phyloP scores from a whole-genome alignment of 2,797 vertebrate species.

The Corythornis leucogaster region DNA sequence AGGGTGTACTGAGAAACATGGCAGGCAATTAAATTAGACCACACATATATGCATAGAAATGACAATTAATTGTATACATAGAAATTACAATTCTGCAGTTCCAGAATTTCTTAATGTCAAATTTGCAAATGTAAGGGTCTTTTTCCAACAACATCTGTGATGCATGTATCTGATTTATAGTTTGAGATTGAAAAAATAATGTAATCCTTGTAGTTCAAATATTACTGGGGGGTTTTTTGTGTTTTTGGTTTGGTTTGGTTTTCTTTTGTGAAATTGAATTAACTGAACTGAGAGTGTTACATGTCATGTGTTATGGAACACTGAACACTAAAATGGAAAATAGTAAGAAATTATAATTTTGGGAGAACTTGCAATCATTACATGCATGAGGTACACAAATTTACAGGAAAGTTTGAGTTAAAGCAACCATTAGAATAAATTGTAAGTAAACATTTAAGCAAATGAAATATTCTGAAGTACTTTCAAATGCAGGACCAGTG shows the following conservation, averaged over 20 bases:
- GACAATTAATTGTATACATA: no score
- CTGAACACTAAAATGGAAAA: not conserved
- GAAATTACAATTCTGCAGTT: not conserved
- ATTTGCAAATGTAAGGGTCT: not conserved
- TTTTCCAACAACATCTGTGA: not conserved
- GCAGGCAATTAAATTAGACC: not conserved
- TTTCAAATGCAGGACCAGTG: not conserved
- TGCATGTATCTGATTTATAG: not conserved
- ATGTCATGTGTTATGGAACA: not conserved
- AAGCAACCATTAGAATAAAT: constrained; percentile 6
- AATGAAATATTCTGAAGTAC: constrained; percentile 1
- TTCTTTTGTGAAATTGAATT: not conserved
- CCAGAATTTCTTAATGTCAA: not conserved
- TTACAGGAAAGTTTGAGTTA: not conserved
- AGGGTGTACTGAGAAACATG: not conserved
- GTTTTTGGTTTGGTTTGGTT: not conserved
- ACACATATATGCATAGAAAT: no score
- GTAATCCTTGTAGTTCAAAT: not conserved
- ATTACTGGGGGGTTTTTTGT: not conserved
- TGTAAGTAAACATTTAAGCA: constrained; percentile 14
- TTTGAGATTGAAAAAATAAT: not conserved
- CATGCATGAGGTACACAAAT: not conserved
- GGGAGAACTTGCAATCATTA: not conserved
- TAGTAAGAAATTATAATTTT: not conserved
- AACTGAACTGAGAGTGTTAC: not conserved